Base-by-base conservation (phyloP, 2,797 vertebrate genomes). In the Delichon dasypus region DNA sequence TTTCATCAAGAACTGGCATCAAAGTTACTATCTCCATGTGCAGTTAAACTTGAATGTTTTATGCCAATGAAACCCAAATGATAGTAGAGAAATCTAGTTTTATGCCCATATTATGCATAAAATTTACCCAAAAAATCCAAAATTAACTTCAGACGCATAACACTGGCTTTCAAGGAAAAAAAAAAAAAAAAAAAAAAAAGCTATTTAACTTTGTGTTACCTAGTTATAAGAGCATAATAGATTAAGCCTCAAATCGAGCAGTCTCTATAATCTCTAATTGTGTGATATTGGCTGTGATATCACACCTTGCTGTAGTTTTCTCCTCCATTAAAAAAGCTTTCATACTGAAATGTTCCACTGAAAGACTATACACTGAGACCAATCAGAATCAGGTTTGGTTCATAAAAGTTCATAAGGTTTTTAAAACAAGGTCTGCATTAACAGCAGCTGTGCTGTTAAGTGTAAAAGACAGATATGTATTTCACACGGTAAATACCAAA, bases 161-260 rank as follows among this genome's bases (percentile, higher is more conserved):
- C 7, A 47, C 0, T 54, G 11, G 1, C 27, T 66, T 47, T 3
- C 2, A 80, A n/a, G 11, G 38, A 38, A 38, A 38, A 38, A 12
- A 38, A 38, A 38, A 38, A 38, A 9, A 11, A 48, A 67, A 18
- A 42, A 16, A 4, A 64, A 32, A 65, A 16, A 26, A 7, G 1
- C 4, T 26, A 34, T 55, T 86, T 61, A 67, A 57, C 7, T 88
- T 50, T 26, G 11, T 55, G 17, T 51, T 72, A 19, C 10, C 5
- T 10, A 27, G 10, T 82, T 87, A 51, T 21, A 34, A 79, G 8
- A 78, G 9, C 11, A 51, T 42, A 40, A 13, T 15, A 93, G 51
- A 78, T 73, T 36, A 72, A 78, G 47, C 30, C 27, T 81, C 58
- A 73, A 55, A 81, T 30, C 5, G 30, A 73, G 36, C 18, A 75